Conservation (phyloP, 2,797 vertebrate genomes). For the Cebuella pygmaea region DNA sequence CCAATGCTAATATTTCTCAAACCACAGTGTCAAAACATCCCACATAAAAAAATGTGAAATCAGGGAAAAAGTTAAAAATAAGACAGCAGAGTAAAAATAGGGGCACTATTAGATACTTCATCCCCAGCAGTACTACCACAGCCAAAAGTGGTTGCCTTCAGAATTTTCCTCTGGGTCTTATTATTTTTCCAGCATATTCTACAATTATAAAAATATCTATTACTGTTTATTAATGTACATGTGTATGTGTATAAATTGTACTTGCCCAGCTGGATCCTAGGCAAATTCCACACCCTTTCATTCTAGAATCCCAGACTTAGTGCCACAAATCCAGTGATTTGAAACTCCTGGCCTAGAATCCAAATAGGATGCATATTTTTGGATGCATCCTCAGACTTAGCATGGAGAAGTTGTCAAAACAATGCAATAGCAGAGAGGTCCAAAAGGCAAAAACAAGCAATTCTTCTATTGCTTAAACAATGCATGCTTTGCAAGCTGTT, state of each 20-base stretch:
- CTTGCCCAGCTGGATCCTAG: not conserved
- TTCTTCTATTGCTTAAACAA: not conserved
- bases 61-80: not conserved
- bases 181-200: not conserved
- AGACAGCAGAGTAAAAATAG: not conserved
- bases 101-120: not conserved
- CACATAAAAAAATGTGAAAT: not conserved
- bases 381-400: not conserved
- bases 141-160: not conserved
- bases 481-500: not conserved
- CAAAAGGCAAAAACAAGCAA: not conserved
- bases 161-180: not conserved
- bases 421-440: not conserved
- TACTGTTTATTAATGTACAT: not conserved
- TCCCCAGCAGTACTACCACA: not conserved
- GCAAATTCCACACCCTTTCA: conserved; percentile 7
- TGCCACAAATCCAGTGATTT: not conserved
- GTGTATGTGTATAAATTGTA: not conserved
- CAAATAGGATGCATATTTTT: not conserved
- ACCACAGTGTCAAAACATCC: not conserved
- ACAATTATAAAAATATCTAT: not conserved
- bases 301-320: not conserved
- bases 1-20: not conserved
- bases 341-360: not conserved
- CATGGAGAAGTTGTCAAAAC: not conserved